Evolutionary conservation across 1,140 invertebrate genomes (phyloP).

Genomic region (Chrysoperla carnea): DNA sequence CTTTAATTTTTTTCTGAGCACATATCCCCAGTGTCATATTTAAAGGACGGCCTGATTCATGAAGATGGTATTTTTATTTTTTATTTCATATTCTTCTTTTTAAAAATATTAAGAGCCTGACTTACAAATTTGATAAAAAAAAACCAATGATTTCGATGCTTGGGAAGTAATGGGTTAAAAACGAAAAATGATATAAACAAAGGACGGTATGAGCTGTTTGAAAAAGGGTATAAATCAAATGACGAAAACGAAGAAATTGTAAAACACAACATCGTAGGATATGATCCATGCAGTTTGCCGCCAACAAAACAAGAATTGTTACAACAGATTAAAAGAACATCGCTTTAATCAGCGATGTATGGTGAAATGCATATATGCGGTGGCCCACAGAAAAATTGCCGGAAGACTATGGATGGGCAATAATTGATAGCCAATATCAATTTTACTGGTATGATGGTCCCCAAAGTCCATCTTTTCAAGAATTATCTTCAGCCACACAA

Average conservation of each 20-base stretch:
- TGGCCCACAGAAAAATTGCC: slow-evolving; percentile 6
- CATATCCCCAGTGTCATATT: too few species aligned
- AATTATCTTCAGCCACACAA: too few species aligned
- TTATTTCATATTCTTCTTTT: too few species aligned
- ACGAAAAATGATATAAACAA: slow-evolving; percentile 8
- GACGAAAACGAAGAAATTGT: too few species aligned
- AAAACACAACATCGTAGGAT: slow-evolving; percentile 6
- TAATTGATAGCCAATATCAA: slow-evolving; percentile 6
- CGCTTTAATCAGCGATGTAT: slow-evolving; percentile 5
- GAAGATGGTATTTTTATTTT: too few species aligned
- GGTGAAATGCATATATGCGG: slow-evolving; percentile 10
- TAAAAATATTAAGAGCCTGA: too few species aligned
- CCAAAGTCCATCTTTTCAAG: slow-evolving; percentile 5
- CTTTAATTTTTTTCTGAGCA: too few species aligned
- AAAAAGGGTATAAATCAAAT: too few species aligned
- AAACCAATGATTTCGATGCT: too few species aligned
- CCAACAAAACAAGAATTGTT: slow-evolving; percentile 9
- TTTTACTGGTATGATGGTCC: slow-evolving; percentile 9
- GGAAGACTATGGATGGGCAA: slow-evolving; percentile 7
- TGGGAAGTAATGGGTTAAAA: slow-evolving; percentile 8
- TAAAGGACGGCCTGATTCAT: too few species aligned
- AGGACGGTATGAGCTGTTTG: slow-evolving; percentile 5
- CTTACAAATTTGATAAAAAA: too few species aligned
- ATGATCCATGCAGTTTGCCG: slow-evolving; percentile 8
- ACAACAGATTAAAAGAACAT: slow-evolving; percentile 8